phyloP scores from a whole-genome alignment of 37 sponge, comb jelly and placozoan genomes.

The Crambe crambe region DNA sequence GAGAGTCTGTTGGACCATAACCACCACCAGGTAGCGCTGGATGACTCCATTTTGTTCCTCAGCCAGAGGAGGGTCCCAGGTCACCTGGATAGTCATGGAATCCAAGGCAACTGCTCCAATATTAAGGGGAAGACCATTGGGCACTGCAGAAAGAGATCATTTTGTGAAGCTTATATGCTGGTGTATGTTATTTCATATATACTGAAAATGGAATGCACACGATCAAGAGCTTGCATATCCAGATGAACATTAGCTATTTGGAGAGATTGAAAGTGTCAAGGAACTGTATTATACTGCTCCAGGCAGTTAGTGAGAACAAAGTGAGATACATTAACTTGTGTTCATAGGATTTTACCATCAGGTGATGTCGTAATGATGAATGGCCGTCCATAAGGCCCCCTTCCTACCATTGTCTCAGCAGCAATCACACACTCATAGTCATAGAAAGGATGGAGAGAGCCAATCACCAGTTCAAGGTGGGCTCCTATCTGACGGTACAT shows the following conservation, averaged over 20 bases:
- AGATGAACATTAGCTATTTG: neutral
- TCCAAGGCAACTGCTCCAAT: neutral
- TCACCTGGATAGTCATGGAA: constrained; percentile 14
- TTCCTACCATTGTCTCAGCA: constrained; percentile 44
- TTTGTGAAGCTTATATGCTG: too few relatives aligned
- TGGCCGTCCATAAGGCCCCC: constrained; percentile 33
- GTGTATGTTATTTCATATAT: too few relatives aligned
- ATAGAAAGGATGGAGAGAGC: constrained; percentile 38
- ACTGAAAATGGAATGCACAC: too few relatives aligned
- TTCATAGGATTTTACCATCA: constrained; percentile 4
- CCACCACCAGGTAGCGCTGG: constrained; percentile 6
- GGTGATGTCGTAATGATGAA: neutral
- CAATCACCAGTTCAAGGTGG: neutral
- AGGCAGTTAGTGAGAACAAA: too few relatives aligned
- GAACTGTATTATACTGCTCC: too few relatives aligned
- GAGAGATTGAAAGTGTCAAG: too few relatives aligned
- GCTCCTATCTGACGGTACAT: neutral
- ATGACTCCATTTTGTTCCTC: constrained; percentile 55
- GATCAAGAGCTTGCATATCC: neutral
- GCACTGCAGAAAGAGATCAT: constrained; percentile 7
- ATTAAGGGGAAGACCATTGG: constrained; percentile 8
- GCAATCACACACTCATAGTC: constrained; percentile 32
- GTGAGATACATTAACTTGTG: neutral
- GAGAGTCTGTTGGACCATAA: neutral
- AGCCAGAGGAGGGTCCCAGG: constrained; percentile 27